Conservation (phyloP, 2,888 invertebrate genomes). For the Torymus aiolomorphi region DNA sequence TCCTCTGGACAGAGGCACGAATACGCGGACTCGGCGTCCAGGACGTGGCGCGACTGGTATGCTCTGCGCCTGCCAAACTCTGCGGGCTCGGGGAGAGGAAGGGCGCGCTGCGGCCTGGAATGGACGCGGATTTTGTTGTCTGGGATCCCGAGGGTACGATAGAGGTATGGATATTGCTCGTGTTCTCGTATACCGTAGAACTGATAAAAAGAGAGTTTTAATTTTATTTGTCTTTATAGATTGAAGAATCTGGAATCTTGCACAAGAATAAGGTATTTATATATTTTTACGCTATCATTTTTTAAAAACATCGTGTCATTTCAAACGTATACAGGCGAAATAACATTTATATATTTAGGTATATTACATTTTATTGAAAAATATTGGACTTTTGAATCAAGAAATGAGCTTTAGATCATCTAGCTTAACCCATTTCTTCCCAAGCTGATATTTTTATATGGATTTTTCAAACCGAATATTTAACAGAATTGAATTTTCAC, state of each 20-base stretch:
- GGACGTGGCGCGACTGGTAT: slow-evolving; percentile 80
- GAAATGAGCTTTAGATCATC: too few relatives aligned
- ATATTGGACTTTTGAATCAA: too few relatives aligned
- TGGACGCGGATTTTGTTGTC: slow-evolving; percentile 85
- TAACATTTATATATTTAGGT: too few relatives aligned
- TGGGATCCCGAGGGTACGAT: slow-evolving; percentile 83
- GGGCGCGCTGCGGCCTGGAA: slow-evolving; percentile 80
- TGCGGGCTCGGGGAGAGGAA: slow-evolving; percentile 81
- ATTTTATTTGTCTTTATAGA: slow-evolving; percentile 61
- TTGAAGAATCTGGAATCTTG: slow-evolving; percentile 78
- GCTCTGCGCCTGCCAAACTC: slow-evolving; percentile 80
- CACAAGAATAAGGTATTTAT: slow-evolving; percentile 82
- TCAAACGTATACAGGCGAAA: too few relatives aligned
- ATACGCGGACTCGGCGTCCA: slow-evolving; percentile 77
- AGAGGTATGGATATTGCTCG: slow-evolving; percentile 71
- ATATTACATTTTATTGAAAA: too few relatives aligned
- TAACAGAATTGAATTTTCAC: too few relatives aligned
- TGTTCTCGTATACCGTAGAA: not conserved
- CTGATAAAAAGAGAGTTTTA: not conserved
- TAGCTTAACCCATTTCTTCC: too few relatives aligned
- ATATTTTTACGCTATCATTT: too few relatives aligned
- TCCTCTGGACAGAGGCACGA: slow-evolving; percentile 83
- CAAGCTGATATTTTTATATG: too few relatives aligned
- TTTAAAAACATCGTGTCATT: too few relatives aligned
- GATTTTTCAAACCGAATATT: too few relatives aligned